A percentile compares a stretch with the other conserved stretches of the same genome.
These are phyloP conservation scores for Phrynosoma platyrhinos DNA, from an alignment of 2,113 vertebrate genomes.

Conservation along the genomic window DNA sequence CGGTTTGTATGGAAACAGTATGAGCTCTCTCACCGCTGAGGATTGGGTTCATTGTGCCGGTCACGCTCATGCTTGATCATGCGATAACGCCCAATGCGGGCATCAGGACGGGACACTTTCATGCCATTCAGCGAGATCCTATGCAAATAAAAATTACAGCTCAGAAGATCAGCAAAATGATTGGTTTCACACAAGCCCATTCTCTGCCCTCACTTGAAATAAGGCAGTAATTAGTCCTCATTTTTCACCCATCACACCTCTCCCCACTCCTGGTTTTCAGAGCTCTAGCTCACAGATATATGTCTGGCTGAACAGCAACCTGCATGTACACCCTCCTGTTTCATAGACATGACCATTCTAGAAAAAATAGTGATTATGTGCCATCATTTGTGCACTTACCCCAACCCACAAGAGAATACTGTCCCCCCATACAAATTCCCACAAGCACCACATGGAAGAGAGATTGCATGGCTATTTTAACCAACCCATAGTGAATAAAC, in stretches of 20 bases:
- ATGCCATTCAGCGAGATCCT: constrained; percentile 98
- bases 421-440: neutral
- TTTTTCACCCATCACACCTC: neutral
- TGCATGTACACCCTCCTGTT: neutral
- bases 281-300: neutral
- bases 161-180: neutral
- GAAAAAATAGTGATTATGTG: neutral
- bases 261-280: neutral
- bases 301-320: neutral
- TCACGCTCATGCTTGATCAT: constrained; percentile 99
- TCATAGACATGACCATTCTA: neutral
- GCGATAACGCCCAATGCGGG: constrained; percentile 96
- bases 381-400: neutral
- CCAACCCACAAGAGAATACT: neutral
- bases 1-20: neutral
- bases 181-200: neutral
- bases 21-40: constrained; percentile 85
- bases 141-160: constrained; percentile 49
- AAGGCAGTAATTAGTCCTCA: neutral
- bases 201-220: neutral
- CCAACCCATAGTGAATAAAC: neutral
- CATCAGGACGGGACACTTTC: constrained; percentile 98
- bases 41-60: constrained; percentile 99
- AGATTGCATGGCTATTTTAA: neutral
- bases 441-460: accelerated